Base-by-base conservation (phyloP, 2,113 vertebrate genomes). In the Physeter macrocephalus region DNA sequence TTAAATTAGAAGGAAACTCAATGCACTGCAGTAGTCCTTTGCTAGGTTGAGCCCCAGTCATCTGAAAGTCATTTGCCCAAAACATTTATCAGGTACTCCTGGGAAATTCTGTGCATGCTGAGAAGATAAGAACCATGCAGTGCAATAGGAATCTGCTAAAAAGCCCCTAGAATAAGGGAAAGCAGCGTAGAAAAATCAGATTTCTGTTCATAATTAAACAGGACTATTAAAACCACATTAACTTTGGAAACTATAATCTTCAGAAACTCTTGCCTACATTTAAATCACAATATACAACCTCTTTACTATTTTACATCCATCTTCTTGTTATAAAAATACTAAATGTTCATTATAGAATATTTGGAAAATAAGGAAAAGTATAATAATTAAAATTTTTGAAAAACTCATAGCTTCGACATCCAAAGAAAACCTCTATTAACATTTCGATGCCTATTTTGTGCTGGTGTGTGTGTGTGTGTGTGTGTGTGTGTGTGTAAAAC, bases 1-100 rank as follows among this genome's bases (percentile, higher is more conserved):
- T 80, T 95, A 81, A 88, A 94, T 88, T 20, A 82, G 18, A 96
- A 92, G 52, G 57, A 54, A 80, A 57, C 23, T 93, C 59, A 64
- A 11, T 72, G 13, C 15, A 46, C 46, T 86, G 6, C 4, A 86
- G 54, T 25, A 66, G n/a, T 89, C 29, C 67, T 82, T 87, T 34
- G 31, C 52, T 34, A 72, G 77, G 25, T 64, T 88, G 75, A 94
- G 75, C 29, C 14, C 23, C n/a, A 20, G 7, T 69, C 46, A 46
- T 71, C 52, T 88, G 39, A 93, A 96, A 94, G 21, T 64, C 61
- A 75, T 85, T 96, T 77, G 34, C 54, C 52, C 39, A 25, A 80
- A 92, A 75, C 57, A 71, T 75, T 96, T 90, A 71, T 49, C 36
- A 27, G 8, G 10, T 54, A 74, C 14, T 93, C 36, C n/a, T 87